Evolutionary conservation across 2,797 vertebrate genomes (phyloP), one percentile per base, ranked within the genome.

Genomic region (Trachops cirrhosus): DNA sequence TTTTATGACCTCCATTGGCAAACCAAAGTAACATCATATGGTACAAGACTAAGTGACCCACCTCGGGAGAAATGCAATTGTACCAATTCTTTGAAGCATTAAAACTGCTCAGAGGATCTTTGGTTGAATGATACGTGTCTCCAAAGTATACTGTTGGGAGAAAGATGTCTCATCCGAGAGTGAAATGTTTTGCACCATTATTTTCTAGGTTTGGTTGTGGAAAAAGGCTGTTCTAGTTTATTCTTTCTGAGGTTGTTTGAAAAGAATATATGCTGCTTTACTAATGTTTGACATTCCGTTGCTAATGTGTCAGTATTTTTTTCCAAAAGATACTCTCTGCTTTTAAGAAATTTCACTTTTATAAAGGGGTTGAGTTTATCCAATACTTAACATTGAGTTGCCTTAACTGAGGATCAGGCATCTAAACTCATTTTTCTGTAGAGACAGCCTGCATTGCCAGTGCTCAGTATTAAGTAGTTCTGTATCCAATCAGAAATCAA

Each of bases 1-100:
- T 91, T 97, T 96, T 97, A 97, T 82, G 77, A 68, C n/a, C 11
- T 89, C 39, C 59, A 44, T 26, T 97, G 89, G 70, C 95, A 97
- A 96, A 90, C 68, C 75, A 87, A 94, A 85, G 79, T 87, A 90
- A 91, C 86, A 90, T 93, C 77, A 89, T 83, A 64, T 68, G 62
- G 71, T 78, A 67, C 26, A 78, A 97, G 71, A 86, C 62, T 92
- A 97, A 90, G 92, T 93, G 59, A 85, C 32, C 54, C 24, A 86
- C 50, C 89, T 90, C 94, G 91, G 83, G 87, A 94, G 71, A 95
- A 93, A 96, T 67, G 48, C 77, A 93, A 93, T 90, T 95, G 57
- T 80, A 95, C 68, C 86, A 93, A 64, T 70, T 94, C 91, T 79
- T 26, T 89, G 80, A 95, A 95, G 96, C 96, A 83, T 67, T 85